Evolutionary conservation across 2,888 invertebrate genomes (phyloP).

Genomic region (Drosophila cognata): DNA sequence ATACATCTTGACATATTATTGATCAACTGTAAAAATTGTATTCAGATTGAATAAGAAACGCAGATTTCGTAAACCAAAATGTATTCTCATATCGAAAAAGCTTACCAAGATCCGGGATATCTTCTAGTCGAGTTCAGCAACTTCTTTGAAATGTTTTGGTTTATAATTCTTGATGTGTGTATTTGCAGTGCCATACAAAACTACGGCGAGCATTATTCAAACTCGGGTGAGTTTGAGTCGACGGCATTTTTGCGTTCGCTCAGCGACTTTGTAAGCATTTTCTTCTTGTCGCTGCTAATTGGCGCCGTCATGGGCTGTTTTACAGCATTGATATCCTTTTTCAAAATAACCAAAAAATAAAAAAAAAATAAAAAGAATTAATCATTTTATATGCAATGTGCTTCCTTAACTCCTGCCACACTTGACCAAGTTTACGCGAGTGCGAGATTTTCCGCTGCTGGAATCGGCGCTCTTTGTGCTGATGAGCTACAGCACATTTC

Average conservation of each 20-base stretch:
- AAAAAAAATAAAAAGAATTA: not conserved
- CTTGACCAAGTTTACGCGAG: conserved; percentile 97
- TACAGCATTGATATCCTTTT: conserved; percentile 97
- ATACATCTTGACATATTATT: not conserved
- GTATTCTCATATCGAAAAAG: not conserved
- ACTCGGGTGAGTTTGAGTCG: conserved; percentile 93
- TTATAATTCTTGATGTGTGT: not conserved
- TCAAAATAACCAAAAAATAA: conserved; percentile 48
- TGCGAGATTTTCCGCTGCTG: conserved; percentile 96
- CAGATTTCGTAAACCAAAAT: not conserved
- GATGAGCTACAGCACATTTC: conserved; percentile 98
- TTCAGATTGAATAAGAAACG: too few relatives aligned
- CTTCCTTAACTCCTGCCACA: conserved; percentile 85
- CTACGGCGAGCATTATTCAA: conserved; percentile 93
- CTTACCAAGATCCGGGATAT: not conserved
- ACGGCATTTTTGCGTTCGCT: conserved; percentile 94
- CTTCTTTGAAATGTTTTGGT: not conserved
- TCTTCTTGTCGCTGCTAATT: conserved; percentile 95
- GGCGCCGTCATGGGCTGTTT: conserved; percentile 97
- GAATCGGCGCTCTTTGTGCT: conserved; percentile 98
- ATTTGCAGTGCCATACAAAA: conserved; percentile 92
- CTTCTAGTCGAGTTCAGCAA: not conserved
- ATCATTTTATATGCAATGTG: conserved; percentile 1
- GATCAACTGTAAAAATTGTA: not conserved
- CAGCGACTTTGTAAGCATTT: conserved; percentile 96